Base-by-base conservation (phyloP, 2,888 invertebrate genomes). In the Drosophila falleni region DNA sequence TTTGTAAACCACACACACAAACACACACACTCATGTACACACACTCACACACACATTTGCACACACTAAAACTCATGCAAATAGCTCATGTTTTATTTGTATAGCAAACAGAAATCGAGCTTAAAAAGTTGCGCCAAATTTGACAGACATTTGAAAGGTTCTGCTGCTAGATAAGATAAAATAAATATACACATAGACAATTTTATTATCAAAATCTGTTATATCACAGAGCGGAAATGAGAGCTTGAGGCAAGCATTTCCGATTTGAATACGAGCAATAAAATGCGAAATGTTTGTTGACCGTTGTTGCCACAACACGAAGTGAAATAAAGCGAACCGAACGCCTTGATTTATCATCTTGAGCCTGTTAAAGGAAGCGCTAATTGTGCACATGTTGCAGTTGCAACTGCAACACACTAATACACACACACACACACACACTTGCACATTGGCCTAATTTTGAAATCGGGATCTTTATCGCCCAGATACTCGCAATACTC, bases 401-500 rank as follows among this genome's bases (percentile, higher is more conserved):
- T 37, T 64, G 71, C 71, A 51, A 56, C 60, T 56, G 46, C 70
- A 46, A 55, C 53, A 73, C 53, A 60, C 67, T 58, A 62, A 72
- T 49, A 66, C 46, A 51, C 47, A 33, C 33, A 62, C 73, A 64
- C 31, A 58, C 58, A 66, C 46, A 54, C 53, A 44, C 37, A 64
- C 56, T 11, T 54, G 55, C 71, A 67, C 71, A 64, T 78, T 87
- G 87, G 87, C 90, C 87, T 81, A 87, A 87, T 87, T 87, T 89
- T 67, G 29, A 74, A 78, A 80, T 86, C 84, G 84, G 89, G 87
- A 86, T 89, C 89, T 86, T 88, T 86, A 86, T 88, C 89, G 88
- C 78, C 50, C 47, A 56, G 81, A n/a, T n/a, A n/a, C n/a, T 71
- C 84, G 60, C 78, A 83, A 78, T 75, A 73, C 71, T 78, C 87